These are phyloP conservation scores for Macropis europaea DNA, from an alignment of 2,888 invertebrate genomes.

Conservation along the genomic window DNA sequence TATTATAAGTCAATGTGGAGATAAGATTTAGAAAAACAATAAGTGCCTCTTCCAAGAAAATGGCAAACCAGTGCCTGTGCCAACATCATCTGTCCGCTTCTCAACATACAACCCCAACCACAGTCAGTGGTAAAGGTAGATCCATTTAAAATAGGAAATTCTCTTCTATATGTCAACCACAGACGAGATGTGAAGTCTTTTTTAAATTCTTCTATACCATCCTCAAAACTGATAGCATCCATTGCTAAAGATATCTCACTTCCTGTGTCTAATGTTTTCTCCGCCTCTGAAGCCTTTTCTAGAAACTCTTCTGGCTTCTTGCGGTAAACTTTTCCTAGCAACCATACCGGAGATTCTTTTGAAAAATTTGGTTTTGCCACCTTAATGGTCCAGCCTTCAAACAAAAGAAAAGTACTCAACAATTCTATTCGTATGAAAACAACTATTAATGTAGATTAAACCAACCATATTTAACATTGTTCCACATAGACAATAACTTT, in stretches of 20 bases:
- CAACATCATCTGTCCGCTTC: conserved; percentile 96
- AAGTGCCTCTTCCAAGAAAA: conserved; percentile 88
- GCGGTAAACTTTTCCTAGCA: conserved; percentile 91
- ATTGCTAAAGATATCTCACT: conserved; percentile 73
- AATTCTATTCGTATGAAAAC: background rate
- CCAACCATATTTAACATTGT: conserved; percentile 93
- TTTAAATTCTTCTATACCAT: conserved; percentile 91
- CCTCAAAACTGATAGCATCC: conserved; percentile 71
- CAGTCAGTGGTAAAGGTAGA: conserved; percentile 93
- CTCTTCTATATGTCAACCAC: conserved; percentile 94
- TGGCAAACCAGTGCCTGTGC: conserved; percentile 93
- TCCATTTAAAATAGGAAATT: conserved; percentile 90
- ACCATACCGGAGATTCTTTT: conserved; percentile 93
- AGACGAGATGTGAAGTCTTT: conserved; percentile 90
- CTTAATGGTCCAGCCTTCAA: conserved; percentile 88
- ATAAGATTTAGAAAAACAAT: conserved; percentile 1
- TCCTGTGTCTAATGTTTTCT: conserved; percentile 70
- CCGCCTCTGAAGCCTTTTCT: conserved; percentile 73
- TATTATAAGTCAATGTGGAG: background rate
- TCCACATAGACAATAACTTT: conserved; percentile 92
- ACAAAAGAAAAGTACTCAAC: background rate
- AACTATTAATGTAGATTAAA: conserved; percentile 57
- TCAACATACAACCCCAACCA: conserved; percentile 95
- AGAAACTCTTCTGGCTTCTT: conserved; percentile 81
- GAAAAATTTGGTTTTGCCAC: conserved; percentile 86